Conservation (phyloP, 2,797 vertebrate genomes). For the Pseudotriccus pelzelni region DNA sequence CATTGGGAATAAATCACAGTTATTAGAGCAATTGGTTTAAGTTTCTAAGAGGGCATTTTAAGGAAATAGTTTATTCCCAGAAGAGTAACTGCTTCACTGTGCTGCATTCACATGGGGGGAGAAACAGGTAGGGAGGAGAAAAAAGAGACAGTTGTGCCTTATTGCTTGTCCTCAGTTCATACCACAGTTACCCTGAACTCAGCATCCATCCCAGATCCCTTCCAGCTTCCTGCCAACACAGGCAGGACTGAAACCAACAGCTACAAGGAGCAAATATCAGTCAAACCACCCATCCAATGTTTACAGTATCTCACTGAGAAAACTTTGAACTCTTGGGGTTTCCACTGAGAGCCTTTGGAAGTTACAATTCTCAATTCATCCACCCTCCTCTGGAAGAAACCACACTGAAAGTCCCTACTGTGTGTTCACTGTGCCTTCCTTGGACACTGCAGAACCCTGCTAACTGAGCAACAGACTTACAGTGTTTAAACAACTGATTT, state of each 20-base stretch:
- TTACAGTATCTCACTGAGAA: not conserved
- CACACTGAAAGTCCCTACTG: constrained; percentile 7
- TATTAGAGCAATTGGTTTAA: not conserved
- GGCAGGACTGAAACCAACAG: not conserved
- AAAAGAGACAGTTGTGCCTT: not conserved
- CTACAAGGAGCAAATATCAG: not conserved
- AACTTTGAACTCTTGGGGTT: not conserved
- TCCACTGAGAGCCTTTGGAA: not conserved
- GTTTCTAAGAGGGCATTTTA: not conserved
- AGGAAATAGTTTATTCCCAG: not conserved
- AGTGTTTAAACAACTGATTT: not conserved
- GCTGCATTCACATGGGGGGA: not conserved
- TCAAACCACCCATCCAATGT: not conserved
- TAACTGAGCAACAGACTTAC: not conserved
- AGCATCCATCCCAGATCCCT: not conserved
- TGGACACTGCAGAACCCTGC: not conserved
- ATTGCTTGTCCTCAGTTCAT: not conserved
- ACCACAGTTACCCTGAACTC: not conserved
- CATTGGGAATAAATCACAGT: not conserved
- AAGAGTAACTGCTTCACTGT: not conserved
- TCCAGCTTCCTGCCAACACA: not conserved
- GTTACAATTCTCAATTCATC: constrained; percentile 16
- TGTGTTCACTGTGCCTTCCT: not conserved
- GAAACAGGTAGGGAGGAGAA: not conserved
- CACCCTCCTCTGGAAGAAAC: not conserved